Conservation (phyloP, 2,888 invertebrate genomes). For the Leptura quadrifasciata region DNA sequence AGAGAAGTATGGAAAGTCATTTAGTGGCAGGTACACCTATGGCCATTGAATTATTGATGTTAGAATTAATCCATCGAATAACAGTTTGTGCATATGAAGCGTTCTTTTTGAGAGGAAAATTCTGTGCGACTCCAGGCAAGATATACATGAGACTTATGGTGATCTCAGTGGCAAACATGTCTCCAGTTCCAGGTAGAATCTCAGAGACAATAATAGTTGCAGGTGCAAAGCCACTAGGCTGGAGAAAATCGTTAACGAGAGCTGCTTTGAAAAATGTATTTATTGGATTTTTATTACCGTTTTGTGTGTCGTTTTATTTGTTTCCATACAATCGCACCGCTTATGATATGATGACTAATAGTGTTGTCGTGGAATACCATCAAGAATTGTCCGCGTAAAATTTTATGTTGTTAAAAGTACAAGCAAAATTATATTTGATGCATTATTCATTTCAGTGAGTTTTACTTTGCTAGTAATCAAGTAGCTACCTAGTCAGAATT, state of each 20-base stretch:
- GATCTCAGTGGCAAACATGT: constrained; percentile 84
- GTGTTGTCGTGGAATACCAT: constrained; percentile 89
- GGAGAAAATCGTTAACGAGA: constrained; percentile 82
- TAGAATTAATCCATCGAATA: constrained; percentile 87
- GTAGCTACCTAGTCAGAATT: no score
- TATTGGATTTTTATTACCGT: constrained; percentile 90
- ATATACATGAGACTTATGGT: constrained; percentile 89
- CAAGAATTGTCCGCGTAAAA: constrained; percentile 74
- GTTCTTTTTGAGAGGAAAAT: constrained; percentile 80
- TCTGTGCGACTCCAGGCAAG: constrained; percentile 93
- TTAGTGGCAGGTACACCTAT: constrained; percentile 83
- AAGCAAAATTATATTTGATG: constrained; percentile 46
- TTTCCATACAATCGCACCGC: constrained; percentile 91
- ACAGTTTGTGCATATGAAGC: constrained; percentile 90
- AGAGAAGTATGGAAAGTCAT: constrained; percentile 82
- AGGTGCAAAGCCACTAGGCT: constrained; percentile 83
- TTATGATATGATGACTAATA: constrained; percentile 90
- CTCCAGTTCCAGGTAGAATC: constrained; percentile 78
- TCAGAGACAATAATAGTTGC: constrained; percentile 81
- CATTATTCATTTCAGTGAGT: no score
- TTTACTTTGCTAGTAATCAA: no score
- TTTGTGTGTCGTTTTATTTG: constrained; percentile 89
- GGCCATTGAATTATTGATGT: constrained; percentile 86
- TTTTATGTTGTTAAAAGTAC: constrained; percentile 43
- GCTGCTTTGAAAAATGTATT: constrained; percentile 91